A percentile compares a stretch with the other conserved stretches of the same genome.
Evolutionary conservation across 2,888 invertebrate species (phyloP).

Genomic region (Drosophila atripex): DNA sequence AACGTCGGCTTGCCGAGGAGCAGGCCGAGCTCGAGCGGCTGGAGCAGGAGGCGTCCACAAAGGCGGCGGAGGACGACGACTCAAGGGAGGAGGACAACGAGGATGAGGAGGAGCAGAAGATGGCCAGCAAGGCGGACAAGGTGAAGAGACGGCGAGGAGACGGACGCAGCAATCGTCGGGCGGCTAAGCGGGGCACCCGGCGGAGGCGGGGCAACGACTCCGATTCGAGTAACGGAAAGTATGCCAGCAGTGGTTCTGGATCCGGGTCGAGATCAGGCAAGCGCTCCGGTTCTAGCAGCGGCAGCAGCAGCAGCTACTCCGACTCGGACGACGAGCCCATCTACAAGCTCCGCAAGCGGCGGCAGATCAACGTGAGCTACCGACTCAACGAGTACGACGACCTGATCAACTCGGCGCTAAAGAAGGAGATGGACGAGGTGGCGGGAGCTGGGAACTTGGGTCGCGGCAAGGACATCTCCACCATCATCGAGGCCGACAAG

Average conservation of each 20-base stretch:
- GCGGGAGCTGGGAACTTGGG: conserved; percentile 92
- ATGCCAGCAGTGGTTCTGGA: conserved; percentile 51
- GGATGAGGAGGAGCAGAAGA: conserved; percentile 61
- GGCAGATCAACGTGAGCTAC: conserved; percentile 92
- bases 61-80: conserved; percentile 56
- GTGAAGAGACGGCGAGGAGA: conserved; percentile 81
- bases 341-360: conserved; percentile 92
- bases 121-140: conserved; percentile 63
- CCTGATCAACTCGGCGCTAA: conserved; percentile 95
- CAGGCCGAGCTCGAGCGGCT: conserved; percentile 45
- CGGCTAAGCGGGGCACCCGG: conserved; percentile 69
- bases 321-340: conserved; percentile 89
- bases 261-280: conserved; percentile 50
- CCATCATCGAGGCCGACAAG: conserved; percentile 91
- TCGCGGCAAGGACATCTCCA: conserved; percentile 96
- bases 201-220: conserved; percentile 69
- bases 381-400: conserved; percentile 97
- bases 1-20: conserved; percentile 70
- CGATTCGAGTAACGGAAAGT: conserved; percentile 62
- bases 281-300: conserved; percentile 53
- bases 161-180: conserved; percentile 71
- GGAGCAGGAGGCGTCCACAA: conserved; percentile 76
- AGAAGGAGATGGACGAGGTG: conserved; percentile 89
- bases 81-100: conserved; percentile 42
- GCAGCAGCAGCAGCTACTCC: conserved; percentile 63